These are phyloP conservation scores for Cyphomyrmex costatus DNA, from an alignment of 1,140 invertebrate species.

Conservation along the genomic window DNA sequence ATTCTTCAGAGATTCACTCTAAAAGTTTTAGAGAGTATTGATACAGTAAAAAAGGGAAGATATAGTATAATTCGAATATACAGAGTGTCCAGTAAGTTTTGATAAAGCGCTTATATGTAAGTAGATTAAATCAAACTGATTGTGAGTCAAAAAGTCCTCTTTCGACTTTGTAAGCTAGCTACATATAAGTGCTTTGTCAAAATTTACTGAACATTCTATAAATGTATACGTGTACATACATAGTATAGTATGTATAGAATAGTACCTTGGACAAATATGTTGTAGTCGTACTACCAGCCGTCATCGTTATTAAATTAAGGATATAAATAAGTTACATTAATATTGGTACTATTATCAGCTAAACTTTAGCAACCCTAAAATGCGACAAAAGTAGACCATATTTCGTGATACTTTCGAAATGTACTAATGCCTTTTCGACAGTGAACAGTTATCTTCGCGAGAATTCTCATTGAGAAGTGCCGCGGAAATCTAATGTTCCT, in stretches of 20 bases:
- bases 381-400: conserved; percentile 1
- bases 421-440: neutral
- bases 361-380: conserved; percentile 23
- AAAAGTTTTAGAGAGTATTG: neutral
- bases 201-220: no score
- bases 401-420: neutral
- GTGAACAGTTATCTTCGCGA: neutral
- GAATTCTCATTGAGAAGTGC: conserved; percentile 15
- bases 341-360: conserved; percentile 32
- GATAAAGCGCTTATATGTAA: neutral
- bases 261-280: conserved; percentile 75
- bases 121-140: no score
- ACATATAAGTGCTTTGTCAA: no score
- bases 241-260: conserved; percentile 47
- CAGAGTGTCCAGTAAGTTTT: no score
- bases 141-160: no score
- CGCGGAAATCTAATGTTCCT: conserved; percentile 2
- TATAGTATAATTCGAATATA: neutral
- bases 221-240: neutral
- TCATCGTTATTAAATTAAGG: conserved; percentile 50
- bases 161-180: no score
- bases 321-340: conserved; percentile 74
- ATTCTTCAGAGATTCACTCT: no score
- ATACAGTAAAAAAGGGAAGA: conserved; percentile 18
- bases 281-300: conserved; percentile 48